phyloP scores from a whole-genome alignment of 2,888 invertebrate genomes.

The Helicoverpa assulta region DNA sequence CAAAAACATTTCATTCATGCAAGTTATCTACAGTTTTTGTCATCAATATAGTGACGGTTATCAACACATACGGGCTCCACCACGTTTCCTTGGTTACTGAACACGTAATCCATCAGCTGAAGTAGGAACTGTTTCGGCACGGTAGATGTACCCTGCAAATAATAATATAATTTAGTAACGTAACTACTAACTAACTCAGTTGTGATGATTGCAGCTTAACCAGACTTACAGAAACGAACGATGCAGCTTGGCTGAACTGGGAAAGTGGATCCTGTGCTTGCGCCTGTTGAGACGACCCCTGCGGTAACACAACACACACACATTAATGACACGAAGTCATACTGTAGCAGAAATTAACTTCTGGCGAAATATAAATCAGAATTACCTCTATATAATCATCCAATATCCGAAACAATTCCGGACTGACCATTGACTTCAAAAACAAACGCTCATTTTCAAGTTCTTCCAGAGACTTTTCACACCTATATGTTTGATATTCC shows the following conservation, averaged over 20 bases:
- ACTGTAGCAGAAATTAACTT: not conserved
- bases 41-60: no score
- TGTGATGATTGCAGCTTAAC: not conserved
- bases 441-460: slow-evolving; percentile 58
- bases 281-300: slow-evolving; percentile 54
- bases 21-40: no score
- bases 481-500: slow-evolving; percentile 61
- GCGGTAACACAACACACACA: slow-evolving; percentile 11
- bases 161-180: not conserved
- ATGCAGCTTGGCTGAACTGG: slow-evolving; percentile 45
- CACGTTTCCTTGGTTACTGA: slow-evolving; percentile 26
- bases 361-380: not conserved
- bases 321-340: not conserved
- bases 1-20: no score
- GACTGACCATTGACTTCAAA: slow-evolving; percentile 37
- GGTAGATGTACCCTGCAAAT: slow-evolving; percentile 58
- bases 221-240: slow-evolving; percentile 59
- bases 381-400: slow-evolving; percentile 73
- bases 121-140: slow-evolving; percentile 54
- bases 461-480: slow-evolving; percentile 67
- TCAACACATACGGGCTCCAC: slow-evolving; percentile 48
- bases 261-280: slow-evolving; percentile 52
- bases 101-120: slow-evolving; percentile 40
- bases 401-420: slow-evolving; percentile 62
- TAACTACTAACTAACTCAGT: no score